phyloP scores from a whole-genome alignment of 2,113 vertebrate species.

The Colaptes auratus region DNA sequence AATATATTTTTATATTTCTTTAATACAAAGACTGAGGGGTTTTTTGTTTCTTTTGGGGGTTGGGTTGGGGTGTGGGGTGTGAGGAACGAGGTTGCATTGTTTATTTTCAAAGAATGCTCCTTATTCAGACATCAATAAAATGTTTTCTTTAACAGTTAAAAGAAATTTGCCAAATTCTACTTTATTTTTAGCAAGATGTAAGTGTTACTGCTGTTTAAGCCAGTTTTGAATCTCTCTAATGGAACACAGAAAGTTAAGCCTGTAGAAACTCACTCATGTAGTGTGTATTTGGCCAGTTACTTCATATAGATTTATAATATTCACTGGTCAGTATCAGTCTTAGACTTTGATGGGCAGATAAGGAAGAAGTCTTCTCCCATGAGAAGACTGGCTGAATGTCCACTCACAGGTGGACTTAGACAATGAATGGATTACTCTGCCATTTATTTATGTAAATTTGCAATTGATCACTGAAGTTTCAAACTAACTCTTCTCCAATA shows the following conservation, averaged over 20 bases:
- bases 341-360: background rate
- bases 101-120: background rate
- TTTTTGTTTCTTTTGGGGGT: background rate
- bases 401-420: background rate
- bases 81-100: no score
- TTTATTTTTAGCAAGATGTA: background rate
- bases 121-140: background rate
- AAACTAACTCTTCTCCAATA: background rate
- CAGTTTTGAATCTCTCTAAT: background rate
- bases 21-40: background rate
- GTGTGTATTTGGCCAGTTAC: background rate
- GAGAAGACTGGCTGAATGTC: background rate
- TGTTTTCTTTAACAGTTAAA: background rate
- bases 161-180: background rate
- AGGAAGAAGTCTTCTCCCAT: background rate
- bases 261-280: background rate
- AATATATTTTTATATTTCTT: background rate
- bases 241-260: background rate
- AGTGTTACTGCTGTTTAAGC: background rate
- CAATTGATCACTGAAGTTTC: background rate
- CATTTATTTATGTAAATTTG: background rate
- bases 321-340: background rate
- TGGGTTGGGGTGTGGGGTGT: background rate
- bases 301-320: background rate
- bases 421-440: background rate